Evolutionary conservation across 2,113 vertebrate genomes (phyloP).

Genomic region (Microcebus ravelobensis): DNA sequence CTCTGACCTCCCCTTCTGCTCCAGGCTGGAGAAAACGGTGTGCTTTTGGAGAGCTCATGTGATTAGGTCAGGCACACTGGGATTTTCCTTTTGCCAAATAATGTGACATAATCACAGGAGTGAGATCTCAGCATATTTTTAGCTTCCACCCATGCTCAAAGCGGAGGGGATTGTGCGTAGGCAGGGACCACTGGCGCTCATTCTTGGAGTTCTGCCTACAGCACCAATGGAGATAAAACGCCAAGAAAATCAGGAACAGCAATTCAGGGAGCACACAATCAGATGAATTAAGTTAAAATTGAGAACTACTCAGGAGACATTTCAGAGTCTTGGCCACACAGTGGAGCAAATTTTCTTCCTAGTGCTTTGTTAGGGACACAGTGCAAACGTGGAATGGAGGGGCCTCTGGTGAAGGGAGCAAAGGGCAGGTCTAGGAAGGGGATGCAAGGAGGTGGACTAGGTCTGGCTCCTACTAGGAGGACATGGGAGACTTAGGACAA

Average conservation of each 20-base stretch:
- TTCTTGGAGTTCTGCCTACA: background rate
- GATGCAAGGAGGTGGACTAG: background rate
- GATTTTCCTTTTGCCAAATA: background rate
- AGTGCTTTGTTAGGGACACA: background rate
- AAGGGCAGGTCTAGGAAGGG: background rate
- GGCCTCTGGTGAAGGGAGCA: background rate
- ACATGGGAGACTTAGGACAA: background rate
- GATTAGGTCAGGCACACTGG: background rate
- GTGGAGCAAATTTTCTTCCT: background rate
- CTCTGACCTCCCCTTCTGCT: background rate
- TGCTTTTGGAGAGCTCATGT: background rate
- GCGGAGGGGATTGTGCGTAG: fast-evolving
- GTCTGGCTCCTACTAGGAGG: background rate
- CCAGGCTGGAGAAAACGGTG: background rate
- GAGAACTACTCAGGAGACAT: background rate
- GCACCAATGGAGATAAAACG: background rate
- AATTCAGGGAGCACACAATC: background rate
- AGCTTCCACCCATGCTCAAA: background rate
- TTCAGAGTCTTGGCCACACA: background rate
- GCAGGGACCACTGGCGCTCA: background rate
- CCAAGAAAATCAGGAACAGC: background rate
- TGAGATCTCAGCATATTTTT: background rate
- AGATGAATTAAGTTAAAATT: background rate
- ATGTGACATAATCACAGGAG: background rate
- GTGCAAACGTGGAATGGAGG: background rate